Evolutionary conservation across 2,888 invertebrate genomes (phyloP).

Genomic region (Plusia festucae): DNA sequence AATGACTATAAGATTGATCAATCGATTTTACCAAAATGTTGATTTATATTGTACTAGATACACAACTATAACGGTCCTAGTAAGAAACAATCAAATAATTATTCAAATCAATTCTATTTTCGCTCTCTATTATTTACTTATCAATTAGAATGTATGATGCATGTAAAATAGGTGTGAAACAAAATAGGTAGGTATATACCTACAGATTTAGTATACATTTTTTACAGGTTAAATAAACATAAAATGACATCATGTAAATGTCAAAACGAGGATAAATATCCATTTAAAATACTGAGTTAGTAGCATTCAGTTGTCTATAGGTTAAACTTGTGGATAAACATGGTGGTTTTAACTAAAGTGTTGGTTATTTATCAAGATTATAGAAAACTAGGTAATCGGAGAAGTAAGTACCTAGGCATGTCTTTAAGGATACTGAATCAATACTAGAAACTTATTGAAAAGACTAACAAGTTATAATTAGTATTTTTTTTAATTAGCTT

Average conservation of each 20-base stretch:
- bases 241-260: slow-evolving; percentile 72
- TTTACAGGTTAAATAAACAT: slow-evolving; percentile 59
- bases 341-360: slow-evolving; percentile 68
- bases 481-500: too few relatives aligned
- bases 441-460: too few relatives aligned
- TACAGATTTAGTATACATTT: slow-evolving; percentile 55
- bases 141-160: background rate
- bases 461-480: too few relatives aligned
- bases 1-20: too few relatives aligned
- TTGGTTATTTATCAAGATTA: slow-evolving; percentile 65
- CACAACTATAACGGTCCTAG: too few relatives aligned
- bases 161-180: slow-evolving; percentile 44
- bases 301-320: slow-evolving; percentile 50
- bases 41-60: too few relatives aligned
- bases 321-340: slow-evolving; percentile 51
- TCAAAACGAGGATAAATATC: slow-evolving; percentile 67
- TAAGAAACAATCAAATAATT: too few relatives aligned
- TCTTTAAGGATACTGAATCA: background rate
- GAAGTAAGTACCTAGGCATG: slow-evolving; percentile 64
- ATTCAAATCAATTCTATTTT: too few relatives aligned
- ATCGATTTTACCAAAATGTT: too few relatives aligned
- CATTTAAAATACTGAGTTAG: slow-evolving; percentile 53
- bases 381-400: slow-evolving; percentile 57
- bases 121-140: background rate
- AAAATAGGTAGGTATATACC: slow-evolving; percentile 41